A percentile compares a stretch with the other conserved stretches of the same genome.
Evolutionary conservation across 2,797 vertebrate species (phyloP).

Genomic region (Adrianichthys oophorus): DNA sequence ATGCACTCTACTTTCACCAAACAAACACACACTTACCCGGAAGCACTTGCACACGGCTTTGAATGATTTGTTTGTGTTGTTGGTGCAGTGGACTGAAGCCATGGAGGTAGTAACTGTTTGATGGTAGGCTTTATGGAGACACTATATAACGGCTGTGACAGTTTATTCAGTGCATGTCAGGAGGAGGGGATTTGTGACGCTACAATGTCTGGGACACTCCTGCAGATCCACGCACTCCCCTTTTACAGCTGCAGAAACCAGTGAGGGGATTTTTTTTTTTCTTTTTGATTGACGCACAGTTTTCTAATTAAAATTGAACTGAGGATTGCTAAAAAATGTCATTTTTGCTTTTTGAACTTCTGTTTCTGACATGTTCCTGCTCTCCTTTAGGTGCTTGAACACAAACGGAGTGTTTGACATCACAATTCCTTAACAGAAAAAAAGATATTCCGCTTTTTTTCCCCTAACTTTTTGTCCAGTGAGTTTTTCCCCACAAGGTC

Average conservation of each 20-base stretch:
- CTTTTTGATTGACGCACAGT: no score
- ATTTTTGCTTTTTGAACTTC: no score
- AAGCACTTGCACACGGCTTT: conserved; percentile 30
- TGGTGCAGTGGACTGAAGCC: conserved; percentile 72
- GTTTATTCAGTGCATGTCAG: conserved; percentile 77
- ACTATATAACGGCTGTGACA: conserved; percentile 74
- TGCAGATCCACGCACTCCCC: conserved; percentile 48
- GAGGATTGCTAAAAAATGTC: no score
- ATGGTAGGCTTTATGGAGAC: conserved; percentile 77
- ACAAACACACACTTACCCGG: conserved; percentile 46
- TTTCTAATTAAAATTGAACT: no score
- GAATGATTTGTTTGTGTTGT: conserved; percentile 76
- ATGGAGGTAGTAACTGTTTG: conserved; percentile 75
- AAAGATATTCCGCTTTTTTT: conserved; percentile 40
- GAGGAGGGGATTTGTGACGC: conserved; percentile 69
- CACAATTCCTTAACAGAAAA: conserved; percentile 39
- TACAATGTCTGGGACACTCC: conserved; percentile 60
- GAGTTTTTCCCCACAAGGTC: conserved; percentile 50
- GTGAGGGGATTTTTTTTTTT: conserved; percentile 26
- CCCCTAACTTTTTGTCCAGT: conserved; percentile 50
- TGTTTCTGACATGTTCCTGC: conserved; percentile 6
- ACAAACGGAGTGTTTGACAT: conserved; percentile 34
- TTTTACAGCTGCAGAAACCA: conserved; percentile 34
- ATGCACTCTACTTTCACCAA: conserved; percentile 52
- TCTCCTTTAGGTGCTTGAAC: conserved; percentile 21